These are phyloP conservation scores for Lordiphosa stackelbergi DNA, from an alignment of 1,140 invertebrate species.

Conservation along the genomic window DNA sequence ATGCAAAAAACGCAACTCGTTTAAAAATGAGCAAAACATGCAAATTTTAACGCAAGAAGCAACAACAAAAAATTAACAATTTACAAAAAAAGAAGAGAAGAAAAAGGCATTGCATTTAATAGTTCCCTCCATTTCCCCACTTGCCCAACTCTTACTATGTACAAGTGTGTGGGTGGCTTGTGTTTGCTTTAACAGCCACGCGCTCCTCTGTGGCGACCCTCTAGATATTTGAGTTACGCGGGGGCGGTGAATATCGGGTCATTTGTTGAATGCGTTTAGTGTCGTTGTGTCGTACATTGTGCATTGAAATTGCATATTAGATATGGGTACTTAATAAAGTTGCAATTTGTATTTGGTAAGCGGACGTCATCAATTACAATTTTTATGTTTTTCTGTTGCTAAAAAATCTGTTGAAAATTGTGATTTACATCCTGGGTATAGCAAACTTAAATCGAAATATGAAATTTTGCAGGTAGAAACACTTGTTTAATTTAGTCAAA, in stretches of 20 bases:
- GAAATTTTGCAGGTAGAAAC: no score
- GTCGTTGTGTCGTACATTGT: conserved; percentile 39
- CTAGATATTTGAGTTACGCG: background rate
- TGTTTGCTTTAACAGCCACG: conserved; percentile 66
- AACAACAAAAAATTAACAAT: conserved; percentile 30
- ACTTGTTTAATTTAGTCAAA: no score
- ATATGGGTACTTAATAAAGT: no score
- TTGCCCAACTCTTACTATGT: conserved; percentile 2
- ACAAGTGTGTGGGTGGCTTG: conserved; percentile 35
- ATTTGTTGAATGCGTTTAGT: conserved; percentile 27
- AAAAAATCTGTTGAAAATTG: no score
- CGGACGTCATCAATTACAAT: no score
- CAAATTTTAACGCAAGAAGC: background rate
- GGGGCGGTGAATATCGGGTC: conserved; percentile 5
- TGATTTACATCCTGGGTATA: no score
- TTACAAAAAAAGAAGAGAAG: conserved; percentile 8
- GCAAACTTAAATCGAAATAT: no score
- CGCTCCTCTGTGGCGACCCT: conserved; percentile 31
- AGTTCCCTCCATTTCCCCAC: background rate
- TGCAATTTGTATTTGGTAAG: no score
- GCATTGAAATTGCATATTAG: conserved; percentile 51
- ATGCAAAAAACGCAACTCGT: conserved; percentile 1
- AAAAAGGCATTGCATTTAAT: conserved; percentile 23
- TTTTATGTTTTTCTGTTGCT: no score
- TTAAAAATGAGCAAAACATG: conserved; percentile 16